These are phyloP conservation scores for Dicyrtoma fusca DNA, from an alignment of 2,888 invertebrate species.

Conservation along the genomic window DNA sequence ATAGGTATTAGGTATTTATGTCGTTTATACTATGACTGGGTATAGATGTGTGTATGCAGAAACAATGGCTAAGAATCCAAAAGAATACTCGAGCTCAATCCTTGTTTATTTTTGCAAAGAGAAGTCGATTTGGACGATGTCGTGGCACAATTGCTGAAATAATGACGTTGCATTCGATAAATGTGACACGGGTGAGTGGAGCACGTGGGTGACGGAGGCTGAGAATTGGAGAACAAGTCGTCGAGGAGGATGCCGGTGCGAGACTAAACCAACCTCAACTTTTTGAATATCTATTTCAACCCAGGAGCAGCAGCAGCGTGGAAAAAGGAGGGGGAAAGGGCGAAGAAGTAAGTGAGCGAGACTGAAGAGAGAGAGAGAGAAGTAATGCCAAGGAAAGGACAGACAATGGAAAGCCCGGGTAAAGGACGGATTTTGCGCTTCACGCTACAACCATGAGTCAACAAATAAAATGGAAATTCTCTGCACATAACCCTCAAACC, in stretches of 20 bases:
- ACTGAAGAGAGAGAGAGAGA: background rate
- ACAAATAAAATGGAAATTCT: slow-evolving; percentile 1
- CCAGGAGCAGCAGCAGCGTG: too few relatives aligned
- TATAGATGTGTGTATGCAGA: too few relatives aligned
- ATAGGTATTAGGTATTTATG: background rate
- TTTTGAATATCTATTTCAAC: background rate
- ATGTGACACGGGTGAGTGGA: slow-evolving; percentile 16
- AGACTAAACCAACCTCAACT: slow-evolving; percentile 5
- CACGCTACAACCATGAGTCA: background rate
- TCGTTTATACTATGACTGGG: too few relatives aligned
- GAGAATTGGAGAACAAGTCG: background rate
- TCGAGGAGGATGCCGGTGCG: slow-evolving; percentile 20
- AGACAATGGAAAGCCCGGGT: slow-evolving; percentile 1
- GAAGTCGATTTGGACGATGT: too few relatives aligned
- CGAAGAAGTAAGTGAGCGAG: background rate
- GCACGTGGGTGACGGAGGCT: slow-evolving; percentile 20
- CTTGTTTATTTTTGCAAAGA: background rate
- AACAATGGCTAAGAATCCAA: too few relatives aligned
- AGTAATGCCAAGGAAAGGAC: background rate
- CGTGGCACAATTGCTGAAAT: background rate
- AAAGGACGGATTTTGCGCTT: slow-evolving; percentile 4
- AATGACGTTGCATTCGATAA: slow-evolving; percentile 10
- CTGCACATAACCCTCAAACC: background rate
- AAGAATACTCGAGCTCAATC: background rate
- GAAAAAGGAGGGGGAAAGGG: too few relatives aligned